Base-by-base conservation (phyloP, 2,113 vertebrate genomes). In the Ictalurus punctatus region DNA sequence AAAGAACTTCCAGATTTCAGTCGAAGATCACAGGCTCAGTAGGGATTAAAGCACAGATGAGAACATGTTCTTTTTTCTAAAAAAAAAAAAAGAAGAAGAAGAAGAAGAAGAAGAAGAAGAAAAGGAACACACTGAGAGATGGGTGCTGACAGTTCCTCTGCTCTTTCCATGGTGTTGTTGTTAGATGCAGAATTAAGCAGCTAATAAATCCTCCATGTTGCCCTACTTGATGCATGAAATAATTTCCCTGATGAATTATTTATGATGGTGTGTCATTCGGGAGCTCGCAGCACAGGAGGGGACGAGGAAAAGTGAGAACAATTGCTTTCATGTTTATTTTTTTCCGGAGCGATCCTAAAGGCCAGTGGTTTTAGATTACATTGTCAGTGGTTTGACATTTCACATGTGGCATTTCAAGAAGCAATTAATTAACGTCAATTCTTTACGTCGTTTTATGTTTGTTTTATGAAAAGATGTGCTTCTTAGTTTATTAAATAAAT, bases 151-250 rank as follows among this genome's bases (percentile, higher is more conserved):
- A 56, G n/a, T 54, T 78, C 30, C 4, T 14, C 10, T 10, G 56
- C 21, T 67, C 52, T 78, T 40, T 69, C 69, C 81, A 37, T 59
- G 63, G 59, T 81, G 82, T 40, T 74, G 44, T 25, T 74, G 71
- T 48, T 83, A 54, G 69, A 78, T 9, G 44, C 27, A 54, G 83
- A 63, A 73, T 54, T 71, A 83, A 86, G 27, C 78, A 63, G 67
- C 83, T 44, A 86, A 88, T 86, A 52, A 84, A 87, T 30, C 37
- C 44, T 65, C 48, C 58, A 52, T 37, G 44, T 89, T 87, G 86
- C 59, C 67, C 83, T 67, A 30, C 69, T 12, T 67, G 54, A 63
- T 74, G 76, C 37, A n/a, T 21, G 56, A 37, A 79, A 79, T 58
- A n/a, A 52, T 87, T 37, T 34, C 4, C 58, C 69, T 37, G 2